Evolutionary conservation across 2,113 vertebrate species (phyloP), one percentile per base, ranked within the genome.

Genomic region (Forbesichthys agassizii): DNA sequence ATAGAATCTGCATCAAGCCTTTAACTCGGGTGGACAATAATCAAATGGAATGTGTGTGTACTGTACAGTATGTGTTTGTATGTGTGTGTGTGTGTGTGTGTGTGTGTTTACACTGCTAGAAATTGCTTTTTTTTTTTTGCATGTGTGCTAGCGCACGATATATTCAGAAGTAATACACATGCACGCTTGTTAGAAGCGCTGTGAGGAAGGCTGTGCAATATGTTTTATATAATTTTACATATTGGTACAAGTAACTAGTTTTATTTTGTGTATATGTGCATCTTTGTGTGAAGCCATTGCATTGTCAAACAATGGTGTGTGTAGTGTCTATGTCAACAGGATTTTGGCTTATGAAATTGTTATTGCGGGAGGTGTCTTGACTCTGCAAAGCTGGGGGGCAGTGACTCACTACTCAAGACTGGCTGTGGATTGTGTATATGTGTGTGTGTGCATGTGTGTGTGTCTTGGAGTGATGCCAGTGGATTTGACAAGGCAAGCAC

Each of bases 371-470:
- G 53, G 60, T 62, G 73, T 84, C 36, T 59, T 84, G 80, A 87
- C 46, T 89, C 79, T 84, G 77, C 27, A 58, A 60, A 78, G 75
- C 84, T 69, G 64, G 75, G 75, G 84, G 74, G 56, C 27, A 81
- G 71, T 88, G 86, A 88, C 72, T 90, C 86, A 42, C 36, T 87
- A 60, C 12, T 60, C 12, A 36, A 60, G 27, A 64, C 80, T 66
- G 42, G 12, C 11, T 12, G 67, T 66, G 69, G 64, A 55, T 66
- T 70, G 53, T 66, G 63, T 61, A 68, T 42, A 68, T 48, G 70
- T 59, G 62, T 47, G 54, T 68, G 66, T 49, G 52, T 68, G 71
- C 72, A 57, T 74, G 36, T 69, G 66, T 59, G 27, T 68, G 9
- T 66, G 78, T 48, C 3, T 33, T 11, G 5, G 57, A 11, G 20